phyloP scores from a whole-genome alignment of 2,113 vertebrate genomes.

The Sinocyclocheilus maitianheensis region DNA sequence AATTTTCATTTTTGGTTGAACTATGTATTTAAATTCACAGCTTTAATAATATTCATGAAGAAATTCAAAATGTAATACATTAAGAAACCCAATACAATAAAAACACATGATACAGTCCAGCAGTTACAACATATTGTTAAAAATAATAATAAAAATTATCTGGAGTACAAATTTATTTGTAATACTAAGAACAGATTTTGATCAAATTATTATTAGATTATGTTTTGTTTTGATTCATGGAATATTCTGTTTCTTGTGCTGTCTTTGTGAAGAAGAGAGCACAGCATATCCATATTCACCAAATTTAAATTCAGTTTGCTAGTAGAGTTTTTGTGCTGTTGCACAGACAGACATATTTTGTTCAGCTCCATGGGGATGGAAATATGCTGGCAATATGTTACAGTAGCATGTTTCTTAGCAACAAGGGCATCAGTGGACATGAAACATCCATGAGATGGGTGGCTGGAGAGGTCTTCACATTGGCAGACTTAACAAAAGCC shows the following conservation, averaged over 20 bases:
- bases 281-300: not conserved
- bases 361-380: not conserved
- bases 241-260: not conserved
- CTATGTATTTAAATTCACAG: too few relatives aligned
- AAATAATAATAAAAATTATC: too few relatives aligned
- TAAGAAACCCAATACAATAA: too few relatives aligned
- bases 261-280: not conserved
- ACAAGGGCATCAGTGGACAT: not conserved
- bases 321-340: not conserved
- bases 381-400: not conserved
- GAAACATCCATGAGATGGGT: not conserved
- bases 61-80: too few relatives aligned
- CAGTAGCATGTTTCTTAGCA: conserved; percentile 1
- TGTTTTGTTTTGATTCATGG: too few relatives aligned
- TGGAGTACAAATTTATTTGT: too few relatives aligned
- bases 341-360: not conserved
- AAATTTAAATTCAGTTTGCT: not conserved
- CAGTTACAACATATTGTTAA: too few relatives aligned
- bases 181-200: too few relatives aligned
- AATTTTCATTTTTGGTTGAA: too few relatives aligned
- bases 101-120: too few relatives aligned
- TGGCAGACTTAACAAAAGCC: not conserved
- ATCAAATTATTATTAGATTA: too few relatives aligned
- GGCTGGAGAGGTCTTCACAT: not conserved
- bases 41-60: too few relatives aligned